Conservation (phyloP, 2,888 invertebrate species). For the Rhopalosiphum nymphaeae region DNA sequence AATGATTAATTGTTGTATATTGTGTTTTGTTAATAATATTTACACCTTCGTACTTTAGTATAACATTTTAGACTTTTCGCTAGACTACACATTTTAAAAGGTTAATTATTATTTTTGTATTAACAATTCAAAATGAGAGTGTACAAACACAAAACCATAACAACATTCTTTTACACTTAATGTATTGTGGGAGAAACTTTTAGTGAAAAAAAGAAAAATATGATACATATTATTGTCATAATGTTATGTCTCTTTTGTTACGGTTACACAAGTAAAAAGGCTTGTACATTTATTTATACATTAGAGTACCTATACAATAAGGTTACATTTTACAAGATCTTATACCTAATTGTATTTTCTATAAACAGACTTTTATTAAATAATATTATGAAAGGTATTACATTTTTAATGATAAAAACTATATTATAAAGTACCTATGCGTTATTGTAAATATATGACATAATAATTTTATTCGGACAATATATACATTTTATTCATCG, state of each 20-base stretch:
- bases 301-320: background rate
- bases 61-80: background rate
- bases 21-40: background rate
- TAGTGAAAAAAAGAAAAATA: slow-evolving; percentile 4
- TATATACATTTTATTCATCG: background rate
- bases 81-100: background rate
- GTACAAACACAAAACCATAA: background rate
- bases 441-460: background rate
- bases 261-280: background rate
- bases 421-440: background rate
- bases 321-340: background rate
- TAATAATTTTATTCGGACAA: background rate
- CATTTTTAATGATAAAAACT: background rate
- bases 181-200: background rate
- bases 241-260: background rate
- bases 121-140: background rate
- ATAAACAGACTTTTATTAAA: background rate
- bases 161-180: background rate
- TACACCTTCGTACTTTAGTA: background rate
- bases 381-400: background rate
- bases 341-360: background rate
- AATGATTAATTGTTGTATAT: background rate
- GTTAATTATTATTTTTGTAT: background rate
- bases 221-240: background rate
- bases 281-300: slow-evolving; percentile 13